Evolutionary conservation across 2,888 invertebrate species (phyloP), one percentile per base, ranked within the genome.

Genomic region (Watsonalla binaria): DNA sequence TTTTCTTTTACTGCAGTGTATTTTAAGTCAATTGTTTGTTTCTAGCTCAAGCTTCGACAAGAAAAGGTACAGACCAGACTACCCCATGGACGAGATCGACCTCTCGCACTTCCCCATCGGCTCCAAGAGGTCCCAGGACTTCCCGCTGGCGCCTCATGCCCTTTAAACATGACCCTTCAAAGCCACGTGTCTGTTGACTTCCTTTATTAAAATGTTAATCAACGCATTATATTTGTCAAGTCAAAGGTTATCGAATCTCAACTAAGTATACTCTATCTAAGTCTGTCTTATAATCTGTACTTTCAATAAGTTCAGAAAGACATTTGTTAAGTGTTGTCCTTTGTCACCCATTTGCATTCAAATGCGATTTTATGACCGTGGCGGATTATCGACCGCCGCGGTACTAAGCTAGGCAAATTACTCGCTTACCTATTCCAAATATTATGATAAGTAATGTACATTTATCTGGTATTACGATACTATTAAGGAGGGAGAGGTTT

Each of bases 1-100:
- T 1, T 24, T 24, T 24, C 24, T 24, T 4, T 24, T 24, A 24
- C 4, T 6, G 11, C 42, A 42, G 42, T 11, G 42, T 42, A 48
- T 14, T 13, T 37, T 15, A 42, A 5, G 0, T 24, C 15, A 35
- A 37, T 35, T 54, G 58, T 11, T 56, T 45, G 11, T 42, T 68
- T 68, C 6, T 67, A 79, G 80, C 49, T 76, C 78, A 7, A 75
- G 58, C 54, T 76, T 71, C 60, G 80, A 79, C 63, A 82, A 84
- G 80, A 88, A 88, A 65, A 75, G 86, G 57, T 80, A 76, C 72
- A 74, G 80, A 64, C 80, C 82, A 7, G 88, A 88, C 70, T 84
- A 78, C 75, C 87, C 87, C 63, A 86, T 90, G 84, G 89, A 89
- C 61, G 88, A 89, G 72, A 88, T 89, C 51, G 90, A 90, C 67